Evolutionary conservation across 2,797 vertebrate genomes (phyloP).

Genomic region (Centroberyx gerrardi): DNA sequence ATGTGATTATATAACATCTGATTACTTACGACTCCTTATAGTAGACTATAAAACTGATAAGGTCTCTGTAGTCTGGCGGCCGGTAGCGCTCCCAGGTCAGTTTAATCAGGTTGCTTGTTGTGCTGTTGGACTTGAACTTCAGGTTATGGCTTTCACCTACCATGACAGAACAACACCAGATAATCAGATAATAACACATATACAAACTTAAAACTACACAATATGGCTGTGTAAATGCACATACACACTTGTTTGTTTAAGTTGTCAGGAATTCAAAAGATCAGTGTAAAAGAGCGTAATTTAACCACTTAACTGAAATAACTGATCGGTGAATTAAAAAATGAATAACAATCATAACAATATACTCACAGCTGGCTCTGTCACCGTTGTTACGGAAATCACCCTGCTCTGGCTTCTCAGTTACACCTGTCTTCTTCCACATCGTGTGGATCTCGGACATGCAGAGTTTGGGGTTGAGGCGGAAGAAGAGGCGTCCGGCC

Average conservation of each 20-base stretch:
- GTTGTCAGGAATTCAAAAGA: not conserved
- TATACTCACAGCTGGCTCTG: conserved; percentile 94
- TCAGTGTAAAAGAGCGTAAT: not conserved
- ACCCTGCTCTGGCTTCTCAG: conserved; percentile 89
- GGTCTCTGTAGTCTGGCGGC: conserved; percentile 91
- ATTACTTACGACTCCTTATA: conserved; percentile 98
- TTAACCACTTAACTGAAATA: not conserved
- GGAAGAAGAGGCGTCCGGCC: conserved; percentile 94
- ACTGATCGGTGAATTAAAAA: not conserved
- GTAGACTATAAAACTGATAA: conserved; percentile 98
- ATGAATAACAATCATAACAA: not conserved
- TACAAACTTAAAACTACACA: not conserved
- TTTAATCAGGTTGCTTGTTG: conserved; percentile 91
- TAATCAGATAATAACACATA: not conserved
- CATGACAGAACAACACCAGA: conserved; percentile 33
- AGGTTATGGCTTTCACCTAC: conserved; percentile 94
- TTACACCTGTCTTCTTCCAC: conserved; percentile 92
- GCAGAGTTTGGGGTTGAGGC: conserved; percentile 95
- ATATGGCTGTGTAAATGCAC: not conserved
- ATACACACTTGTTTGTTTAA: not conserved
- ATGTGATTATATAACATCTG: not conserved
- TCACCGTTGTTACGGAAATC: conserved; percentile 97
- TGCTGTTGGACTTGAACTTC: conserved; percentile 92
- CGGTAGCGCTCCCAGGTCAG: conserved; percentile 94
- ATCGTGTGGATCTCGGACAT: conserved; percentile 96